Percentiles rank a stretch among this genome's conserved stretches.
phyloP scores from a whole-genome alignment of 2,113 vertebrate genomes.

The Hystrix cristata region DNA sequence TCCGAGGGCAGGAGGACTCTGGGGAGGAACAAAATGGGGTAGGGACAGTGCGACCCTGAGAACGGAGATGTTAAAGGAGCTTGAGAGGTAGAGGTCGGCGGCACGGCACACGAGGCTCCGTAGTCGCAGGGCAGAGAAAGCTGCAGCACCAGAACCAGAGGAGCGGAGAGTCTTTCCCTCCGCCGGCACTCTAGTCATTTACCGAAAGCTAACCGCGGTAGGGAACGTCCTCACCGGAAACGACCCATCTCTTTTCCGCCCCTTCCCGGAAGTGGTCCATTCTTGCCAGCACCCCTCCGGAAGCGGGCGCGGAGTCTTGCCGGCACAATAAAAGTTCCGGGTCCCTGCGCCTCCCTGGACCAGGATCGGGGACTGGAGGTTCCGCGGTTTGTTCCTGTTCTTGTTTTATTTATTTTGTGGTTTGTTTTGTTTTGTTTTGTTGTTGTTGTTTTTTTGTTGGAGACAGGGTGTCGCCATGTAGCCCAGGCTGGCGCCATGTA shows the following conservation, averaged over 20 bases:
- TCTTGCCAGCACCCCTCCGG: neutral
- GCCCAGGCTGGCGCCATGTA: too few relatives aligned
- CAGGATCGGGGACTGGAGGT: rapidly evolving
- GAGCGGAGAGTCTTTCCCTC: too few relatives aligned
- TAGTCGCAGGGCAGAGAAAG: neutral
- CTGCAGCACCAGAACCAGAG: neutral
- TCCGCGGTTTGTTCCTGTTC: neutral
- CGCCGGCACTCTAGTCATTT: neutral
- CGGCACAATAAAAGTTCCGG: constrained; percentile 42
- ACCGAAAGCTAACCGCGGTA: neutral
- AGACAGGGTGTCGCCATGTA: neutral
- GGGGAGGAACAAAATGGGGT: neutral
- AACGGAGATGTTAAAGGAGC: neutral
- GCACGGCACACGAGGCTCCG: neutral
- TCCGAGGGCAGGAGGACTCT: neutral
- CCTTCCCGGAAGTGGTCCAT: neutral
- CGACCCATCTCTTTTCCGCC: neutral
- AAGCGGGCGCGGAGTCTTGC: neutral
- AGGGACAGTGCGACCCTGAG: neutral
- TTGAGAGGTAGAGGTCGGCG: neutral
- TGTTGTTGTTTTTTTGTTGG: neutral
- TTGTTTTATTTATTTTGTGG: neutral
- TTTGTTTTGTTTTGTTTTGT: too few relatives aligned
- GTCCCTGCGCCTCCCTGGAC: rapidly evolving
- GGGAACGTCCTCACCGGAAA: constrained; percentile 30